These are phyloP conservation scores for Epistrophe eligans DNA, from an alignment of 2,888 invertebrate genomes.

Conservation along the genomic window DNA sequence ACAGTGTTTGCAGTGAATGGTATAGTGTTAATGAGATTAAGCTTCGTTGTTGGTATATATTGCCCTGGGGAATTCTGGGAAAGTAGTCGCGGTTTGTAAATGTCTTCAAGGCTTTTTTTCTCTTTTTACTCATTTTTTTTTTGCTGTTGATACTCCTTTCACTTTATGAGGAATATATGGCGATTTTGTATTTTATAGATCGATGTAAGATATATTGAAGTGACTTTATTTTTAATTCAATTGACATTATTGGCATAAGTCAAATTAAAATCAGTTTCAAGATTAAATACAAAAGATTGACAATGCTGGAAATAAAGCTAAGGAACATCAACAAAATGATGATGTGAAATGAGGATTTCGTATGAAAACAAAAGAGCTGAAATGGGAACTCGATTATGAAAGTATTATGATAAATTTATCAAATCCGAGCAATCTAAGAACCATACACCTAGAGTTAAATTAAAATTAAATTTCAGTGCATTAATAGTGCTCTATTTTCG, in stretches of 20 bases:
- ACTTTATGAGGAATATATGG: conserved; percentile 41
- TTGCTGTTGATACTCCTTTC: conserved; percentile 49
- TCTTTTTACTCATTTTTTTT: neutral
- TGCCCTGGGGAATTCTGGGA: conserved; percentile 61
- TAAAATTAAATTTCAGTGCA: too few species aligned
- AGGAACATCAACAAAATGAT: neutral
- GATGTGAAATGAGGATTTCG: neutral
- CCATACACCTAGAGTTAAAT: too few species aligned
- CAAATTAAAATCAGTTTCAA: conserved; percentile 1
- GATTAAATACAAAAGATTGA: conserved; percentile 4
- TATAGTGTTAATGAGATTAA: conserved; percentile 63
- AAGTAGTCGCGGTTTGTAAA: conserved; percentile 25
- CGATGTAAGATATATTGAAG: conserved; percentile 52
- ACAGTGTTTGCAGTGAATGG: conserved; percentile 59
- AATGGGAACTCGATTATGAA: conserved; percentile 22
- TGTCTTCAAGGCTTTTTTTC: conserved; percentile 25
- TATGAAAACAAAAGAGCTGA: conserved; percentile 55
- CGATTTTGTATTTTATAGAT: conserved; percentile 40
- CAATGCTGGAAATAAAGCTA: neutral
- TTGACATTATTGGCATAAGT: conserved; percentile 18
- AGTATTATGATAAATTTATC: neutral
- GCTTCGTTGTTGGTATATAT: conserved; percentile 38
- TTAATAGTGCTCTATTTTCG: too few species aligned
- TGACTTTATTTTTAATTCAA: conserved; percentile 32
- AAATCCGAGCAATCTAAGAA: neutral